Evolutionary conservation across 2,888 invertebrate species (phyloP).

Genomic region (Parnassius orleans): DNA sequence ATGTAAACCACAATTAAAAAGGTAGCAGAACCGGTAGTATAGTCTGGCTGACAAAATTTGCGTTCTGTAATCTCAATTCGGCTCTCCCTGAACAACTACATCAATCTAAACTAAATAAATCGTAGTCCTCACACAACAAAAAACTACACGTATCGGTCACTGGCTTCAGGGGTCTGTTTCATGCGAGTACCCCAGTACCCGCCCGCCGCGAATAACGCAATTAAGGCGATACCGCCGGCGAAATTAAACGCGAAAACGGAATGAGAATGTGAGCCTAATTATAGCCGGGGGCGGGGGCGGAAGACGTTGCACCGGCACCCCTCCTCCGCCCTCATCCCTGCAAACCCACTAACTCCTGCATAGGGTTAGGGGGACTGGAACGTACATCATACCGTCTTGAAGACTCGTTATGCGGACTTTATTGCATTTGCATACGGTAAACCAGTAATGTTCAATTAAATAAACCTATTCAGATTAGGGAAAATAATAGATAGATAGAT

Average conservation of each 20-base stretch:
- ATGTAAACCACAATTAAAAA: too few species aligned
- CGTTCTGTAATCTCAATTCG: too few species aligned
- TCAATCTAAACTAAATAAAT: neutral
- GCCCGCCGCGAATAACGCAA: constrained; percentile 77
- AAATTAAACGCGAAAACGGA: constrained; percentile 83
- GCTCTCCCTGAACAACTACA: too few species aligned
- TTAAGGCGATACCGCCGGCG: constrained; percentile 79
- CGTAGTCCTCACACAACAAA: constrained; percentile 6
- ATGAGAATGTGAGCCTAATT: constrained; percentile 83
- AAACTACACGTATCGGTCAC: constrained; percentile 46
- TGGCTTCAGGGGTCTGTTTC: constrained; percentile 46
- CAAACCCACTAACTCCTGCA: constrained; percentile 23
- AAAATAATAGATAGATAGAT: too few species aligned
- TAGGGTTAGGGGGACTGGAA: constrained; percentile 24
- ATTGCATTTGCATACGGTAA: constrained; percentile 22
- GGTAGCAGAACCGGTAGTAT: too few species aligned
- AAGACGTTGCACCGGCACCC: constrained; percentile 47
- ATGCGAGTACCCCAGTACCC: constrained; percentile 39
- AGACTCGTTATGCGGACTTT: constrained; percentile 22
- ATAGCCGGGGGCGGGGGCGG: constrained; percentile 59
- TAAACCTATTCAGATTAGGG: neutral
- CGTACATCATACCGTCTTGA: constrained; percentile 25
- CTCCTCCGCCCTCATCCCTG: constrained; percentile 25
- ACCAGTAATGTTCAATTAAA: constrained; percentile 6
- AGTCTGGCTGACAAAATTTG: too few species aligned